These are phyloP conservation scores for Hirundo rustica DNA, from an alignment of 2,797 vertebrate species.

Conservation along the genomic window DNA sequence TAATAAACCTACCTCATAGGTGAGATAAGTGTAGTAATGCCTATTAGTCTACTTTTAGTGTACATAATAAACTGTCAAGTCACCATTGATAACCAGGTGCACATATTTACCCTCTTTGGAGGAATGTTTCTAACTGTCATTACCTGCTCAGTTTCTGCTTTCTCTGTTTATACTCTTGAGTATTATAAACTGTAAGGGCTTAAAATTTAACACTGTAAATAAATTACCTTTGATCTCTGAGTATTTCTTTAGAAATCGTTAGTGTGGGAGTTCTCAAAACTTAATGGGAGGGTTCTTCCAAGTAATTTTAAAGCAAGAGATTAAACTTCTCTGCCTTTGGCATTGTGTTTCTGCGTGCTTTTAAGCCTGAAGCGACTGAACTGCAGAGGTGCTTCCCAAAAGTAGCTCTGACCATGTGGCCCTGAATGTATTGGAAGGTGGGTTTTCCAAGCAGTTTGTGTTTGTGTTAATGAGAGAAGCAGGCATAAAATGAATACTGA, in stretches of 20 bases:
- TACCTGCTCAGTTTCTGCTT: background rate
- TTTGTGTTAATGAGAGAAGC: background rate
- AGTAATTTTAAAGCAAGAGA: background rate
- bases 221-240: background rate
- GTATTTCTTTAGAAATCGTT: background rate
- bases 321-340: background rate
- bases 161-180: background rate
- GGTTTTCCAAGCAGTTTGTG: background rate
- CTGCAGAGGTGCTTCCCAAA: background rate
- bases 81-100: background rate
- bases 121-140: background rate
- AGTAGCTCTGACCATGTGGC: background rate
- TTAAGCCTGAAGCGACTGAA: background rate
- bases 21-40: background rate
- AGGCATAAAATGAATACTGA: background rate
- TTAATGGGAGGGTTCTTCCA: background rate
- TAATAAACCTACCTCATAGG: background rate
- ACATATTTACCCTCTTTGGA: background rate
- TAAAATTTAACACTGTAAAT: background rate
- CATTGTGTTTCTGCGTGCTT: background rate
- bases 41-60: background rate
- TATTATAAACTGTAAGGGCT: background rate
- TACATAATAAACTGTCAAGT: background rate
- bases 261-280: background rate
- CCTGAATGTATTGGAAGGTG: background rate